phyloP scores from a whole-genome alignment of 2,113 vertebrate species.

The Thermophis baileyi region DNA sequence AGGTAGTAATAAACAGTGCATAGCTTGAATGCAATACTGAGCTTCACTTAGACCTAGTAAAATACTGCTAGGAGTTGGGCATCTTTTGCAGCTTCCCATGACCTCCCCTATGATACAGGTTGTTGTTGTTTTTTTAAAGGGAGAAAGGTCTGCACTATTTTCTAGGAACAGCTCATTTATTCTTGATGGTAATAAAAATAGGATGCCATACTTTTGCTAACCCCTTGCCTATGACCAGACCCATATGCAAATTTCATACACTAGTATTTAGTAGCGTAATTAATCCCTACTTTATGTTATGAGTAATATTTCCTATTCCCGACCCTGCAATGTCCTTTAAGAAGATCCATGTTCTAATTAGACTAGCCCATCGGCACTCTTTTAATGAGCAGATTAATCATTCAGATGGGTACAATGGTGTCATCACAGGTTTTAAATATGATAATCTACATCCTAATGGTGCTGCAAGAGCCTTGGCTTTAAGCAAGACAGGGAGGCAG shows the following conservation, averaged over 20 bases:
- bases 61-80: background rate
- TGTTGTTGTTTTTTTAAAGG: conserved; percentile 48
- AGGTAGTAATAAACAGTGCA: background rate
- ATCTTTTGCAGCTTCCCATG: background rate
- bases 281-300: conserved; percentile 85
- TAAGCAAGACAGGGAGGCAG: conserved; percentile 73
- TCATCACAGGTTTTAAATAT: conserved; percentile 87
- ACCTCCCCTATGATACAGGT: background rate
- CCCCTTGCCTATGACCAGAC: conserved; percentile 75
- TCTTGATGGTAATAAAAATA: conserved; percentile 72
- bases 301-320: conserved; percentile 85
- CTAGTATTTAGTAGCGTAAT: conserved; percentile 86
- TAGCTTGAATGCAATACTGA: no score
- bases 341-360: conserved; percentile 90
- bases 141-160: conserved; percentile 60
- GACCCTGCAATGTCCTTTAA: conserved; percentile 84
- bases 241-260: conserved; percentile 83
- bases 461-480: conserved; percentile 75
- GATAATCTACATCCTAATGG: conserved; percentile 82
- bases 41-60: background rate
- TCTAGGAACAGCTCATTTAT: conserved; percentile 53
- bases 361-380: conserved; percentile 85
- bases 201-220: conserved; percentile 74
- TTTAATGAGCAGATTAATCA: conserved; percentile 91
- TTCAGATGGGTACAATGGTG: conserved; percentile 82